Percentiles rank a stretch among this genome's conserved stretches.
phyloP scores from a whole-genome alignment of 2,113 vertebrate genomes.

The Bolborhynchus lineola region DNA sequence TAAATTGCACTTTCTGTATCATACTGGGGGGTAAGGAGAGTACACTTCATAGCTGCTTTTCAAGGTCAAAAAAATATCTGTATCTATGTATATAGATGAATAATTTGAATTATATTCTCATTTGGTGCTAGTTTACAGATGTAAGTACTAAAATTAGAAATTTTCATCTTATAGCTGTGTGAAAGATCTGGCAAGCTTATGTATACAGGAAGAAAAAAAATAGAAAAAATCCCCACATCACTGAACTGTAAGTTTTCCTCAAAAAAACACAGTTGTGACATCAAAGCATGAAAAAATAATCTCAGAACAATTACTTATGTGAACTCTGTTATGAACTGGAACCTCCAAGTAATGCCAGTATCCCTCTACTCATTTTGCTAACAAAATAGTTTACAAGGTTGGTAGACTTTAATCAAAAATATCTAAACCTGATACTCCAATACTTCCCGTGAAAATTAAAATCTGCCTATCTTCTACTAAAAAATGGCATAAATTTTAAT shows the following conservation, averaged over 20 bases:
- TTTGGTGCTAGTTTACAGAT: not conserved
- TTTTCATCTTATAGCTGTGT: not conserved
- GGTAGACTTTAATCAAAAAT: not conserved
- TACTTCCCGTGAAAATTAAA: not conserved
- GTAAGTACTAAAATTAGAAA: not conserved
- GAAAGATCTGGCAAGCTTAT: not conserved
- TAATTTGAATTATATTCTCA: not conserved
- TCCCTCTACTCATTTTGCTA: not conserved
- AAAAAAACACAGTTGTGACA: not conserved
- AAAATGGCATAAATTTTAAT: not conserved
- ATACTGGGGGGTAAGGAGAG: not conserved
- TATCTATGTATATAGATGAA: not conserved
- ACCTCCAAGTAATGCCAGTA: not conserved
- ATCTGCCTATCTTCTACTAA: not conserved
- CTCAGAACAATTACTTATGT: not conserved
- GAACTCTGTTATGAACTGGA: not conserved
- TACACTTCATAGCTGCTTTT: not conserved
- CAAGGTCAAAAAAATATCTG: not conserved
- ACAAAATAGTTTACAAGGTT: not conserved
- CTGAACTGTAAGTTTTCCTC: not conserved
- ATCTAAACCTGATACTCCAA: not conserved
- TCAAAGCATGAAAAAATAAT: not conserved
- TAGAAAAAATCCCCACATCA: no score
- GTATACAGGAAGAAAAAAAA: not conserved
- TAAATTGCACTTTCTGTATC: not conserved